phyloP scores from a whole-genome alignment of 2,797 vertebrate species.

The Orientallactaga sibirica region DNA sequence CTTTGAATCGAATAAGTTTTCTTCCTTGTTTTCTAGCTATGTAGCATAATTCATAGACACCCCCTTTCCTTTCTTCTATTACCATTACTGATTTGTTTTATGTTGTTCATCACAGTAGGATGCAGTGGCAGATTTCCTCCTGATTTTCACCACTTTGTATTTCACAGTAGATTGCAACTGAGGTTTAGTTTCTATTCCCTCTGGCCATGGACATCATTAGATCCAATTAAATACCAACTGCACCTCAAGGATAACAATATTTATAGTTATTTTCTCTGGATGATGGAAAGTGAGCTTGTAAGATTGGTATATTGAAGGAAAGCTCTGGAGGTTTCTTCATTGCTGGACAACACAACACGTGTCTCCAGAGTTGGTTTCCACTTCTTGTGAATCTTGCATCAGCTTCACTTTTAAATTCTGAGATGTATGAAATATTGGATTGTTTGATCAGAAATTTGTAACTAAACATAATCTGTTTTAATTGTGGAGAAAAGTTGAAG shows the following conservation, averaged over 20 bases:
- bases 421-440: constrained; percentile 80
- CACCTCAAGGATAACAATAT: constrained; percentile 57
- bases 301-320: constrained; percentile 89
- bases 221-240: constrained; percentile 65
- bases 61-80: background rate
- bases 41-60: background rate
- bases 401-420: constrained; percentile 91
- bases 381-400: constrained; percentile 86
- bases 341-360: constrained; percentile 91
- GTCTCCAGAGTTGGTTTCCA: constrained; percentile 89
- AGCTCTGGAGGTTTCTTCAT: constrained; percentile 89
- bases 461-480: constrained; percentile 4
- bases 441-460: constrained; percentile 62
- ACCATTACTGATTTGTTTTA: background rate
- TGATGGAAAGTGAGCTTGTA: constrained; percentile 81
- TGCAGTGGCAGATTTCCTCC: background rate
- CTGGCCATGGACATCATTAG: constrained; percentile 68
- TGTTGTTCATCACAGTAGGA: background rate
- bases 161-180: background rate
- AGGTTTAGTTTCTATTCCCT: constrained; percentile 55
- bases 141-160: background rate
- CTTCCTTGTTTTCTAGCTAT: constrained; percentile 24
- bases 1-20: background rate
- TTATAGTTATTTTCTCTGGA: constrained; percentile 54
- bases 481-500: background rate